Percentiles rank a stretch among this genome's conserved stretches.
Conservation (phyloP, 1,140 invertebrate species). For the Bombyx mandarina region DNA sequence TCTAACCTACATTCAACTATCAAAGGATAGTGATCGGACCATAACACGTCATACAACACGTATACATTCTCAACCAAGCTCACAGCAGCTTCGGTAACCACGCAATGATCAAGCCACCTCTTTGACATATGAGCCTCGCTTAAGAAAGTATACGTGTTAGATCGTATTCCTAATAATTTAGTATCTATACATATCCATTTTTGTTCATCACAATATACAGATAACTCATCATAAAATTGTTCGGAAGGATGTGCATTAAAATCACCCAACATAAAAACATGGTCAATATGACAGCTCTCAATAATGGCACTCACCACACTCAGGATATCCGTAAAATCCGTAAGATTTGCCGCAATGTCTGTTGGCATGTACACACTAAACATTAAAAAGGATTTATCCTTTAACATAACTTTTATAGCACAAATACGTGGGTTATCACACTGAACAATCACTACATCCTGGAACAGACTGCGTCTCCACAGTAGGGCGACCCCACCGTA, state of each 20-base stretch:
- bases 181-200: conserved; percentile 17
- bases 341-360: conserved; percentile 8
- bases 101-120: conserved; percentile 19
- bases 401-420: conserved; percentile 16
- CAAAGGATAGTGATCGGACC: conserved; percentile 22
- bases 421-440: conserved; percentile 15
- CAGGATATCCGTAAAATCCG: conserved; percentile 19
- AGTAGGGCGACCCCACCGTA: conserved; percentile 8
- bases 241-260: conserved; percentile 17
- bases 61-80: conserved; percentile 8
- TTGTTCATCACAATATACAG: conserved; percentile 14
- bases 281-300: conserved; percentile 12
- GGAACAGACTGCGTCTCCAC: conserved; percentile 15
- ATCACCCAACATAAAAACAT: conserved; percentile 17
- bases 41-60: conserved; percentile 16
- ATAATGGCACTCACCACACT: conserved; percentile 18
- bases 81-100: conserved; percentile 11
- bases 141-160: conserved; percentile 14
- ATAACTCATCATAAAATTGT: conserved; percentile 15
- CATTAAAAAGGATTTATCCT: conserved; percentile 15
- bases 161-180: conserved; percentile 7
- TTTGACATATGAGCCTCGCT: conserved; percentile 18
- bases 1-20: conserved; percentile 6
- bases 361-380: conserved; percentile 26
- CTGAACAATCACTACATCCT: conserved; percentile 16